Base-by-base conservation (phyloP, 2,113 vertebrate genomes). In the Dinomys branickii region DNA sequence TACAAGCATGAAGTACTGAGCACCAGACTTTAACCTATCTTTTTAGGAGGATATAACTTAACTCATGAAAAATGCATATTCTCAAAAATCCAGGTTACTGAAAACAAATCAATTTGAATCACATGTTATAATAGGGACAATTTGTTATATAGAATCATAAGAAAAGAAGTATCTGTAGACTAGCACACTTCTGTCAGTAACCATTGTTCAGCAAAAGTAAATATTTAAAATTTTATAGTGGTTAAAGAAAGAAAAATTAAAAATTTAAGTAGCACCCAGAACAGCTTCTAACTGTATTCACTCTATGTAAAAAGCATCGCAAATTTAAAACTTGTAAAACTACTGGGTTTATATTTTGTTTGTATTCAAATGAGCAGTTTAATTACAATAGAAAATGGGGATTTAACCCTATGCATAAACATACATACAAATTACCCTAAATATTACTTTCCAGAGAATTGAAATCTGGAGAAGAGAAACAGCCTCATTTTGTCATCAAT, bases 371-470 rank as follows among this genome's bases (percentile, higher is more conserved):
- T 47, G 35, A 93, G 38, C 71, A 87, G 71, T 80, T 92, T 95
- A 97, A 96, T 97, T 91, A 96, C 59, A 33, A 81, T 38, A 56
- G 41, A 61, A 97, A 91, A 89, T 88, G 94, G 65, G 69, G 50
- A 86, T 94, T 91, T 96, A 97, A 94, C 3, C 9, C 61, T 73
- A 59, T 85, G 63, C 20, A 84, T 63, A 82, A 88, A 75, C 77
- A 67, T 35, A 95, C 41, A 81, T 71, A 93, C 96, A 98, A 97
- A 98, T 98, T 94, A 98, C 12, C 94, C 91, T 96, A 91, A 95
- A 97, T 87, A 96, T 95, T 96, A 88, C 77, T 97, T 97, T 94
- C 89, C 95, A 96, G 89, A 98, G 92, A 98, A 98, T 91, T 96
- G 94, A 97, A 98, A 97, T 90, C 9, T 2, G 83, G 87, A 98